phyloP scores from a whole-genome alignment of 2,797 vertebrate species.

The Schizopygopsis malacanthus region DNA sequence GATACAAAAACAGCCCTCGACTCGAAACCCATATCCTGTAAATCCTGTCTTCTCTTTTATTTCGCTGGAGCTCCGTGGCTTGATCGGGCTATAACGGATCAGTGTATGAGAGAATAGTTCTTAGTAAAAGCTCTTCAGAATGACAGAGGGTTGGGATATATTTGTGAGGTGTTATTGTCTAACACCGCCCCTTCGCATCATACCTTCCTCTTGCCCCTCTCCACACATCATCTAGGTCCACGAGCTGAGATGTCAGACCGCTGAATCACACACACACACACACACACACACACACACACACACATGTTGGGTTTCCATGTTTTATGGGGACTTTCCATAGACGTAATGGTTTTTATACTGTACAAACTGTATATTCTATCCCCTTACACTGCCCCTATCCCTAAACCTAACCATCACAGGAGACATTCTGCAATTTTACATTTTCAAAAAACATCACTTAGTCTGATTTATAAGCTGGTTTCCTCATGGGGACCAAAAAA shows the following conservation, averaged over 20 bases:
- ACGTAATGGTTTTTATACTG: too few species aligned
- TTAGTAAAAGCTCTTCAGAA: conserved; percentile 78
- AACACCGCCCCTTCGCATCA: conserved; percentile 72
- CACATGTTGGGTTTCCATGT: too few species aligned
- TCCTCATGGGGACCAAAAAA: too few species aligned
- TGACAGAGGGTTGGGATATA: conserved; percentile 77
- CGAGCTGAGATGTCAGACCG: conserved; percentile 4
- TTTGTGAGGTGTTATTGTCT: conserved; percentile 81
- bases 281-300: background rate
- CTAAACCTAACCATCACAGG: too few species aligned
- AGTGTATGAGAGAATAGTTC: conserved; percentile 61
- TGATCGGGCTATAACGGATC: conserved; percentile 70
- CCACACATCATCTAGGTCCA: conserved; percentile 11
- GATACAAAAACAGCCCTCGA: conserved; percentile 55
- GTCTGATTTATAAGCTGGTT: too few species aligned
- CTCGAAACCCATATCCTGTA: conserved; percentile 59
- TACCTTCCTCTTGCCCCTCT: conserved; percentile 61
- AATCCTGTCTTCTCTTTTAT: conserved; percentile 51
- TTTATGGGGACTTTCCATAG: too few species aligned
- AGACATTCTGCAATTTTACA: too few species aligned
- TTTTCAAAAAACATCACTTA: too few species aligned
- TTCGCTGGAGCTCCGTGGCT: conserved; percentile 15
- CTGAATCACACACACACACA: background rate
- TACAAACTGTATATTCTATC: too few species aligned
- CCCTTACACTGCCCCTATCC: too few species aligned